A percentile compares a stretch with the other conserved stretches of the same genome.
phyloP scores from a whole-genome alignment of 2,888 invertebrate species.

The Agrypnus murinus region DNA sequence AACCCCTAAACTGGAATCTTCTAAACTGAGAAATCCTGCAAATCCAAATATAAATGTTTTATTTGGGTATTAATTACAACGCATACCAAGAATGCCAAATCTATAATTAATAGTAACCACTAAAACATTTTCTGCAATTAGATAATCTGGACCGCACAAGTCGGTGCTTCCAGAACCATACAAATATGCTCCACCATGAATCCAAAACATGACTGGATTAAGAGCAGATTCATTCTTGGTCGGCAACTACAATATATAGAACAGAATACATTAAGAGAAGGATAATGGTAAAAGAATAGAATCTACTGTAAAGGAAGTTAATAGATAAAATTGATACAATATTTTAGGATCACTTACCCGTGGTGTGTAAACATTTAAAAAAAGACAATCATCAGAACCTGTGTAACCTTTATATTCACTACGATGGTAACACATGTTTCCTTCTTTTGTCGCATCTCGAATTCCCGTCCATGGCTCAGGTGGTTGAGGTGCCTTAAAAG shows the following conservation, averaged over 20 bases:
- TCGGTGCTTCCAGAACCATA: slow-evolving; percentile 59
- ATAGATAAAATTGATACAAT: too few relatives aligned
- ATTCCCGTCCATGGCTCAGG: slow-evolving; percentile 58
- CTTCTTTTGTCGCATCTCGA: slow-evolving; percentile 58
- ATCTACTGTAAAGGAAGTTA: too few relatives aligned
- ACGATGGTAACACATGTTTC: slow-evolving; percentile 54
- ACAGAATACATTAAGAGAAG: not conserved
- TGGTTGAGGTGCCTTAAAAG: slow-evolving; percentile 56
- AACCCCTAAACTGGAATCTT: slow-evolving; percentile 70
- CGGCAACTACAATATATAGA: slow-evolving; percentile 27
- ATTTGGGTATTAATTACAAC: too few relatives aligned
- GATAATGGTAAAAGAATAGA: not conserved
- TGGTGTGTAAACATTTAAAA: slow-evolving; percentile 60
- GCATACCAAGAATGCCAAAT: slow-evolving; percentile 53
- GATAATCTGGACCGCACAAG: slow-evolving; percentile 50
- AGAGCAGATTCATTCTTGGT: not conserved
- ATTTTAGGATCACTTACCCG: slow-evolving; percentile 35
- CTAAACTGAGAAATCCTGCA: slow-evolving; percentile 71
- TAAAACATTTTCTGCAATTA: slow-evolving; percentile 51
- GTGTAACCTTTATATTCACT: slow-evolving; percentile 46
- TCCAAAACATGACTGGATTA: slow-evolving; percentile 60
- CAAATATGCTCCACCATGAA: slow-evolving; percentile 59
- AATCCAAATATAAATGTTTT: too few relatives aligned
- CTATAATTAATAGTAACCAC: slow-evolving; percentile 55
- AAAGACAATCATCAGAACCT: slow-evolving; percentile 62